Conservation (phyloP, 2,797 vertebrate species). For the Chromis chromis region DNA sequence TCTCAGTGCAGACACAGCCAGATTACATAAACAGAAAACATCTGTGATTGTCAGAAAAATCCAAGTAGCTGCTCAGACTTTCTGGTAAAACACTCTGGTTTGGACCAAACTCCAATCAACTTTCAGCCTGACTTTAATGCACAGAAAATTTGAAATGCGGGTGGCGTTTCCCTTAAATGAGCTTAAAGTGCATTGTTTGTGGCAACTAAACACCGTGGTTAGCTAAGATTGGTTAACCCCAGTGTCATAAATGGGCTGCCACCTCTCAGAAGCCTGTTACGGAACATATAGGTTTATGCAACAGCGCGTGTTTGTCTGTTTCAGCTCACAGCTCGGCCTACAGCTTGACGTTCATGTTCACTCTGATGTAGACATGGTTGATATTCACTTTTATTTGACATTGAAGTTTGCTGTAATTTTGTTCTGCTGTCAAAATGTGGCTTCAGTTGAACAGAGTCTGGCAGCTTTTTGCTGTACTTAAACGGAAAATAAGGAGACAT, state of each 20-base stretch:
- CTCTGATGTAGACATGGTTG: neutral
- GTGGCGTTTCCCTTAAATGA: slow-evolving; percentile 46
- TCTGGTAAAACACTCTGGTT: slow-evolving; percentile 48
- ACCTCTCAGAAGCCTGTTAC: slow-evolving; percentile 53
- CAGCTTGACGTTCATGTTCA: slow-evolving; percentile 7
- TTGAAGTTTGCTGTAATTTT: neutral
- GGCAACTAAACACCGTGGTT: slow-evolving; percentile 49
- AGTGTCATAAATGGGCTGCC: slow-evolving; percentile 65
- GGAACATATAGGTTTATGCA: slow-evolving; percentile 37
- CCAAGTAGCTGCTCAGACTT: slow-evolving; percentile 1
- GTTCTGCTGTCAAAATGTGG: neutral
- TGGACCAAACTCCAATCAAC: slow-evolving; percentile 37
- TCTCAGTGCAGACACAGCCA: slow-evolving; percentile 27
- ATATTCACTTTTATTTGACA: slow-evolving; percentile 8
- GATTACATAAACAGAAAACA: slow-evolving; percentile 47
- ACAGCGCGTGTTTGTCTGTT: slow-evolving; percentile 25
- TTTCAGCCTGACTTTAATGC: slow-evolving; percentile 36
- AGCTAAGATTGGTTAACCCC: slow-evolving; percentile 64
- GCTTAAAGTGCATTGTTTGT: slow-evolving; percentile 62
- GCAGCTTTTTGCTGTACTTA: neutral
- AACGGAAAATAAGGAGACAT: slow-evolving; percentile 5
- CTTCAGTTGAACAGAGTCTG: slow-evolving; percentile 15
- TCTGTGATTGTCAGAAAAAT: slow-evolving; percentile 47
- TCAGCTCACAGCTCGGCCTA: slow-evolving; percentile 1
- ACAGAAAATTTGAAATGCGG: slow-evolving; percentile 35